Conservation (phyloP, 2,797 vertebrate species). For the Periparus ater region DNA sequence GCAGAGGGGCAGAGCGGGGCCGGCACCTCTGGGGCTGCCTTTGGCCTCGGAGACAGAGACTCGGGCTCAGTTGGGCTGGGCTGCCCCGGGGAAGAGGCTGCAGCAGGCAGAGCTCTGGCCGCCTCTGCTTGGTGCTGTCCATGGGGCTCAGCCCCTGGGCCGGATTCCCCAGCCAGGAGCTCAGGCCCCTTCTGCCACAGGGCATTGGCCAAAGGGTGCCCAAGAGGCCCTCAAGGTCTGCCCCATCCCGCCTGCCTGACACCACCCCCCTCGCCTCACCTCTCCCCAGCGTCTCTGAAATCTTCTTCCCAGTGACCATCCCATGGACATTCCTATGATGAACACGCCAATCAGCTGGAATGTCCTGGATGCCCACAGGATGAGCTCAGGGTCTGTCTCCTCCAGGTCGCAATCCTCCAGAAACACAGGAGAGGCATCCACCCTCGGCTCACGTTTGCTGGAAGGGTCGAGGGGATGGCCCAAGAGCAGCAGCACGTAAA, state of each 20-base stretch:
- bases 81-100: not conserved
- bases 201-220: not conserved
- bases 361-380: rapidly evolving
- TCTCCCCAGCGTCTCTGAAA: not conserved
- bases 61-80: not conserved
- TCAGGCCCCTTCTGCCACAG: not conserved
- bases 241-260: no score
- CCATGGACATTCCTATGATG: rapidly evolving
- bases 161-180: no score
- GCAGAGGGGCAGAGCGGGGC: not conserved
- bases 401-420: not conserved
- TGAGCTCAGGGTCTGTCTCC: rapidly evolving
- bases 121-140: not conserved
- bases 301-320: not conserved
- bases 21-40: not conserved
- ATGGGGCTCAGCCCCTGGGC: not conserved
- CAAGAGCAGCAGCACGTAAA: no score
- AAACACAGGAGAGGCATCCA: rapidly evolving
- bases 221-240: no score
- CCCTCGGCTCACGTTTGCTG: no score
- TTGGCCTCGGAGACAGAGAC: rapidly evolving
- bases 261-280: not conserved
- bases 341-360: not conserved
- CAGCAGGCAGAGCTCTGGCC: not conserved
- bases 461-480: no score